A percentile compares a stretch with the other conserved stretches of the same genome.
Conservation (phyloP, 2,888 invertebrate genomes). For the Eledone cirrhosa region DNA sequence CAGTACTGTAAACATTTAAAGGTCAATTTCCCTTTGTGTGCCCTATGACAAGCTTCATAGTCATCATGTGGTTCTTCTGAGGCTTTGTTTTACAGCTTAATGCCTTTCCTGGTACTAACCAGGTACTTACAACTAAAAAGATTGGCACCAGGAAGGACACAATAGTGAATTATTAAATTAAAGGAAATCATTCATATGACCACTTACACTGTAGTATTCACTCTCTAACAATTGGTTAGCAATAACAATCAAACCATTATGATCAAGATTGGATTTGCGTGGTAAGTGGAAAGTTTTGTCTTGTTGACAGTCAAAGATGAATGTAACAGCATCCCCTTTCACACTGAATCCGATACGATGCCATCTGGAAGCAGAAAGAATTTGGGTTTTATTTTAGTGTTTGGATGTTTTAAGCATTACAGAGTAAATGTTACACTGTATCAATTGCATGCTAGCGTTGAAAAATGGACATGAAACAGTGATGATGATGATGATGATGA, state of each 20-base stretch:
- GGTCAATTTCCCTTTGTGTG: too few relatives aligned
- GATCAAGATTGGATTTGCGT: conserved; percentile 22
- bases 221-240: conserved; percentile 20
- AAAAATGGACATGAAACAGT: not conserved
- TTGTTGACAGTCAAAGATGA: conserved; percentile 79
- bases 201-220: conserved; percentile 23
- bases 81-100: too few relatives aligned
- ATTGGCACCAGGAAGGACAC: too few relatives aligned
- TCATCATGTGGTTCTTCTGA: too few relatives aligned
- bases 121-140: too few relatives aligned
- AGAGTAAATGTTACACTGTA: not conserved
- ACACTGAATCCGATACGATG: conserved; percentile 84
- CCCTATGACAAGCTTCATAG: too few relatives aligned
- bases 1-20: too few relatives aligned
- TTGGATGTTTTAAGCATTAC: not conserved
- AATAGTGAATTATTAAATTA: too few relatives aligned
- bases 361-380: conserved; percentile 74
- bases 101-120: too few relatives aligned
- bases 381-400: not conserved
- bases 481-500: not conserved
- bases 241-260: conserved; percentile 20
- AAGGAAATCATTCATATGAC: too few relatives aligned
- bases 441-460: not conserved
- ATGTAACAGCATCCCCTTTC: conserved; percentile 81
- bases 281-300: conserved; percentile 69